Evolutionary conservation across 2,888 invertebrate species (phyloP), one percentile per base, ranked within the genome.

Genomic region (Philopedon plagiatum): DNA sequence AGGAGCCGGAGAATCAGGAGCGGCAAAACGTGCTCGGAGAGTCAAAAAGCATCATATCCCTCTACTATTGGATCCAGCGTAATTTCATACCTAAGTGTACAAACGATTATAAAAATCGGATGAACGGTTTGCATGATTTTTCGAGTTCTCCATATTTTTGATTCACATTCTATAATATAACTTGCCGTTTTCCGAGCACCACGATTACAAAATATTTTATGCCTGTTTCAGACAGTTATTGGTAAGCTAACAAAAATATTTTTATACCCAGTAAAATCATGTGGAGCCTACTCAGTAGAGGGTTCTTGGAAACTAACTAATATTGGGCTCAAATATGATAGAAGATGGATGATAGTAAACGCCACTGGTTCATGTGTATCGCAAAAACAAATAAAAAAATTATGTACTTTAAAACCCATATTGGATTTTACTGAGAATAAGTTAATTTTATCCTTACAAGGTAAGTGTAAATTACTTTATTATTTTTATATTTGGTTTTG

Each of bases 301-400:
- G 80, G 84, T 8, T 83, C 87, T 5, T 98, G 98, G 97, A 87
- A 88, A 70, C 84, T 98, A 64, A 92, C 91, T 9, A 79, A 85
- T 0, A 91, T 91, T 79, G 98, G 98, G 0, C 88, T 99, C 32
- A 88, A 92, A 80, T 96, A 92, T 84, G 99, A 99, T 85, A 89
- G 98, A 76, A 91, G 93, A 81, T 99, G 97, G 97, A 96, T 98
- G 95, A 92, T 99, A 72, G 89, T 96, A 5, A 93, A 92, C 79
- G 89, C 91, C 7, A 89, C 91, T 80, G 97, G 97, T 13, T 90
- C 93, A 72, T 93, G 94, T 71, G 85, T 98, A 62, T 97, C 96
- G 1, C 97, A 98, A 85, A 98, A 98, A 85, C 90, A 93, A 71
- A 91, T 92, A 79, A 89, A 93, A 1, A 89, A 89, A 75, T 88